Base-by-base conservation (phyloP, 2,113 vertebrate species). In the Irena cyanogastra region DNA sequence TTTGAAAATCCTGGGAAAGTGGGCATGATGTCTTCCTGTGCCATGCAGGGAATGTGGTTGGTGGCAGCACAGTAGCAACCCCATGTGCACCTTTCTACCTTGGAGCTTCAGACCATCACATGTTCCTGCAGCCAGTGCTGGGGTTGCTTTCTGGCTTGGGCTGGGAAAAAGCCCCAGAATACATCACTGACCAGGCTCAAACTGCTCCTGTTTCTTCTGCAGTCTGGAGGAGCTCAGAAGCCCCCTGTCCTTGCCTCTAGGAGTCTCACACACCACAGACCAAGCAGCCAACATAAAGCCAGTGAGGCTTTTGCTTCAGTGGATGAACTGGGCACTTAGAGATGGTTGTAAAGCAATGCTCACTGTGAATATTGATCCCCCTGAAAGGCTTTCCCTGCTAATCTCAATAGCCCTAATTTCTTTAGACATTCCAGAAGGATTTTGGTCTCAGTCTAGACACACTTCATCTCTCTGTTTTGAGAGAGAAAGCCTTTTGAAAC, bases 401-500 rank as follows among this genome's bases (percentile, higher is more conserved):
- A 90, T 93, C 90, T 83, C 92, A 96, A 81, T 70, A 68, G 76
- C 75, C 88, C 57, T 71, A 39, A 95, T 94, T 97, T 96, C 95
- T 96, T 95, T 86, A 92, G 88, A 66, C 87, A 96, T 96, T 95
- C 93, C 96, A 92, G 85, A 60, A 93, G 93, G 95, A 94, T 96
- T 94, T 96, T 96, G 52, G 0, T 83, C 76, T 94, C 92, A 75
- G 93, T 95, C 96, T 94, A 93, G 96, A 96, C 93, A 94, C 82
- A 91, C 87, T 96, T 94, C 94, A 95, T 87, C 93, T 63, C 72
- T 95, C 77, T 95, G 93, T 95, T 95, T 89, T 49, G 72, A 90
- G 94, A 94, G 80, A 94, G 83, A 90, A 96, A 92, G 89, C 87
- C 93, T 75, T 94, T 92, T 96, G 83, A 96, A 94, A 96, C 59